Conservation (phyloP, 2,888 invertebrate genomes). For the Acrobasis repandana region DNA sequence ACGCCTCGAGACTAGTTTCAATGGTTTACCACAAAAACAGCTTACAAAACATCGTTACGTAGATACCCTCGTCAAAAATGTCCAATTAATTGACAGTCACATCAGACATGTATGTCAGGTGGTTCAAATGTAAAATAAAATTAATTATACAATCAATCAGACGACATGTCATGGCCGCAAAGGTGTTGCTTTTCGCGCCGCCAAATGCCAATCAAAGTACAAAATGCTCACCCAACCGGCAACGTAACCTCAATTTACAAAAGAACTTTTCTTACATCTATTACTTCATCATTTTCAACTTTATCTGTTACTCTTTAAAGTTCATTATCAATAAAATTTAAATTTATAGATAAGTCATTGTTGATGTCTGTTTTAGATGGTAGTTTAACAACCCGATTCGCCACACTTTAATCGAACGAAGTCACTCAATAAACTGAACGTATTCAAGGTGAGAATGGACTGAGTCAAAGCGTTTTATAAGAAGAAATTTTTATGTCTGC, state of each 20-base stretch:
- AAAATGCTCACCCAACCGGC: conserved; percentile 69
- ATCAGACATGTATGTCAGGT: conserved; percentile 63
- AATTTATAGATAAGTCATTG: conserved; percentile 36
- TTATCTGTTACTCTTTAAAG: conserved; percentile 41
- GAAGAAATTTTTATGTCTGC: conserved; percentile 72
- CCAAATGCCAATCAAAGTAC: conserved; percentile 76
- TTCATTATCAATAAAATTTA: conserved; percentile 29
- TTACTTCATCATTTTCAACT: conserved; percentile 39
- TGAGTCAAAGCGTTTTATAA: conserved; percentile 62
- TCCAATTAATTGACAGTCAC: conserved; percentile 79
- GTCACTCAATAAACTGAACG: conserved; percentile 64
- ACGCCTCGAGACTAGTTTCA: conserved; percentile 53
- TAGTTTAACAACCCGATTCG: conserved; percentile 74
- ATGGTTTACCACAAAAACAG: conserved; percentile 57
- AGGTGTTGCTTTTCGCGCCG: conserved; percentile 80
- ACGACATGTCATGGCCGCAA: conserved; percentile 71
- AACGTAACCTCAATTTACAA: conserved; percentile 36
- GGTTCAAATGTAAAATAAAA: conserved; percentile 75
- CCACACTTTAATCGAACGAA: conserved; percentile 69
- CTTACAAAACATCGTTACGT: conserved; percentile 62
- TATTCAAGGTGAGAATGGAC: conserved; percentile 66
- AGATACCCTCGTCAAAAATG: conserved; percentile 72
- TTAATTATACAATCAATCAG: conserved; percentile 81
- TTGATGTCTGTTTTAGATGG: conserved; percentile 40
- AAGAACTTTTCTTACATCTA: conserved; percentile 34